Evolutionary conservation across 2,888 invertebrate species (phyloP).

Genomic region (Ophioninae sp.): DNA sequence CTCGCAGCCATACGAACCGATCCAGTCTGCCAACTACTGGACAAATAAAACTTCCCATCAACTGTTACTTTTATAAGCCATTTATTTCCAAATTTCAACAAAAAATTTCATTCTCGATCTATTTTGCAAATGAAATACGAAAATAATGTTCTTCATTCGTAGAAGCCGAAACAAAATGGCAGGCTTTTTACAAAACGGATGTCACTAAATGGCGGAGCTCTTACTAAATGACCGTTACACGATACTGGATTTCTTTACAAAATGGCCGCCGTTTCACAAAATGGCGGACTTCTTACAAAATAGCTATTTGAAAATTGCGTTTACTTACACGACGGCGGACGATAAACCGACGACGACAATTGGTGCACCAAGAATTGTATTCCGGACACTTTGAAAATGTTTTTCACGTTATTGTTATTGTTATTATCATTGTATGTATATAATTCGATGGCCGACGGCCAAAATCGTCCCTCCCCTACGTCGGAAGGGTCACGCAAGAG

Average conservation of each 20-base stretch:
- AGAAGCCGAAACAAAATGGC: too few species aligned
- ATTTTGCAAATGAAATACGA: too few species aligned
- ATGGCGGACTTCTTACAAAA: not conserved
- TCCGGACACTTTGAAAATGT: constrained; percentile 23
- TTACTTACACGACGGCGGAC: not conserved
- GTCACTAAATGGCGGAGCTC: too few species aligned
- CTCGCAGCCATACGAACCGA: not conserved
- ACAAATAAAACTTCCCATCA: not conserved
- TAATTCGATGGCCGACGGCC: constrained; percentile 30
- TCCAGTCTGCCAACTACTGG: not conserved
- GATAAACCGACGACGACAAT: not conserved
- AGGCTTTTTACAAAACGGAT: too few species aligned
- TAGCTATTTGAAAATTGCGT: not conserved
- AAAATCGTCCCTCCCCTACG: constrained; percentile 22
- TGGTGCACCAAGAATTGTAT: not conserved
- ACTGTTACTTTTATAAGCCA: too few species aligned
- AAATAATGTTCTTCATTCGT: too few species aligned
- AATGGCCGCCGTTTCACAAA: not conserved
- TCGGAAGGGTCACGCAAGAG: constrained; percentile 1
- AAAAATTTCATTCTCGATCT: too few species aligned
- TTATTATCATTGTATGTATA: not conserved
- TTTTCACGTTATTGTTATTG: constrained; percentile 10
- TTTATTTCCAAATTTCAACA: too few species aligned
- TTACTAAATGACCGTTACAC: too few species aligned
- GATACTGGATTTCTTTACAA: too few species aligned